phyloP scores from a whole-genome alignment of 2,797 vertebrate genomes.

The Dryobates pubescens region DNA sequence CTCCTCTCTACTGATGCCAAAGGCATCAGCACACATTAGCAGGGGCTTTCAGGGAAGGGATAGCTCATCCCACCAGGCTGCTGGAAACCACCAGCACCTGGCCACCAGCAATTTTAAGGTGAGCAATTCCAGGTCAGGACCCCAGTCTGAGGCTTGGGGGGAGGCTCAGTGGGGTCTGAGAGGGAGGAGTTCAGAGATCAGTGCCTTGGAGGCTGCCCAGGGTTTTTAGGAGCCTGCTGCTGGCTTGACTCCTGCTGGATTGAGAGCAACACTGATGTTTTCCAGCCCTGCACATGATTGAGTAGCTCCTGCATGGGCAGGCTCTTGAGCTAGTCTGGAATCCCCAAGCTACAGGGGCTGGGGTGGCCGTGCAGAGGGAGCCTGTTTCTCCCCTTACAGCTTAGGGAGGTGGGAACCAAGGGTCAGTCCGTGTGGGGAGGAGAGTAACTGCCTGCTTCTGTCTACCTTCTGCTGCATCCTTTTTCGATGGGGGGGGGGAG shows the following conservation, averaged over 20 bases:
- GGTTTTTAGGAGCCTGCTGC: background rate
- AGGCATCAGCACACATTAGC: background rate
- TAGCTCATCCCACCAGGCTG: background rate
- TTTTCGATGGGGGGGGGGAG: background rate
- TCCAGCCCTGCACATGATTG: background rate
- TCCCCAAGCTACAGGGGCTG: background rate
- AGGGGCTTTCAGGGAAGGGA: rapidly evolving
- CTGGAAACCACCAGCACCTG: background rate
- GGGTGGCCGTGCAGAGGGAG: background rate
- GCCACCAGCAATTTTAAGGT: background rate
- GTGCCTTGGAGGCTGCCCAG: background rate
- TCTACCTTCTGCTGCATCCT: background rate
- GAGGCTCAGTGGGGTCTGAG: background rate
- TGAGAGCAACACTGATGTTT: rapidly evolving
- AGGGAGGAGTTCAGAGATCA: background rate
- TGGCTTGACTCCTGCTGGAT: background rate
- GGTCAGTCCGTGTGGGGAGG: rapidly evolving
- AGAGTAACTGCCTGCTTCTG: background rate
- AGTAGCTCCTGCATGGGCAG: background rate
- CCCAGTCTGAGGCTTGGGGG: rapidly evolving
- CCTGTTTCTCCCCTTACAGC: background rate
- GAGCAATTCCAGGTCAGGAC: background rate
- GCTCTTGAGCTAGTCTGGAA: background rate
- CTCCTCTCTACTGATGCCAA: background rate
- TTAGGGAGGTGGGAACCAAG: background rate